A percentile compares a stretch with the other conserved stretches of the same genome.
Conservation (phyloP, 2,113 vertebrate genomes). For the Laticauda colubrina region DNA sequence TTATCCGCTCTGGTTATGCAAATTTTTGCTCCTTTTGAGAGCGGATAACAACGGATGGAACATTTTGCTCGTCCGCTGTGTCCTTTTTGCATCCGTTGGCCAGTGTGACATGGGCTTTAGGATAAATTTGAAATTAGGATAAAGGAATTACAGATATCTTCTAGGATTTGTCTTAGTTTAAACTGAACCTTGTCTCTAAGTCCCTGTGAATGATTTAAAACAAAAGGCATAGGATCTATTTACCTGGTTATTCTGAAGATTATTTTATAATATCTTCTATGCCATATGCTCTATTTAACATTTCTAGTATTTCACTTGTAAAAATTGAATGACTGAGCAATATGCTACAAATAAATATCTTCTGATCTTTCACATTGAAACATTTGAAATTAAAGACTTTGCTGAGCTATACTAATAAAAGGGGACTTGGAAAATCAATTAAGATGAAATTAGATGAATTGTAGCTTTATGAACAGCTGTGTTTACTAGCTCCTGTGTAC, state of each 20-base stretch:
- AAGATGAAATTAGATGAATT: slow-evolving; percentile 47
- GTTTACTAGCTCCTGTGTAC: slow-evolving; percentile 18
- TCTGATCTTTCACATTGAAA: background rate
- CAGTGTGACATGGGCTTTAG: too few species aligned
- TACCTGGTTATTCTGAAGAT: background rate
- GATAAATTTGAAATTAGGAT: background rate
- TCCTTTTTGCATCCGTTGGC: too few species aligned
- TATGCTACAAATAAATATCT: background rate
- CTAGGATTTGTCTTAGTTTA: background rate
- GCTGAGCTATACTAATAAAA: slow-evolving; percentile 25
- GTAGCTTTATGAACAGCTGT: slow-evolving; percentile 51
- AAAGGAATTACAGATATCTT: too few species aligned
- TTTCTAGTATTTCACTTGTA: background rate
- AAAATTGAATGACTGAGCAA: background rate
- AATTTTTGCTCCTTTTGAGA: too few species aligned
- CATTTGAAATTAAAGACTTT: slow-evolving; percentile 10
- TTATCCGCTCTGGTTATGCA: too few species aligned
- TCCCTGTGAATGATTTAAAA: background rate
- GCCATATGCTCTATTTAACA: background rate
- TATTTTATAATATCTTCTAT: background rate
- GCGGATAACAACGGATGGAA: too few species aligned
- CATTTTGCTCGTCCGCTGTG: too few species aligned
- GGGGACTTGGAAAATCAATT: slow-evolving; percentile 23
- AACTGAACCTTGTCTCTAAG: background rate
- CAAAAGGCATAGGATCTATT: background rate